These are phyloP conservation scores for Mormoops blainvillei DNA, from an alignment of 2,113 vertebrate species.

Conservation along the genomic window DNA sequence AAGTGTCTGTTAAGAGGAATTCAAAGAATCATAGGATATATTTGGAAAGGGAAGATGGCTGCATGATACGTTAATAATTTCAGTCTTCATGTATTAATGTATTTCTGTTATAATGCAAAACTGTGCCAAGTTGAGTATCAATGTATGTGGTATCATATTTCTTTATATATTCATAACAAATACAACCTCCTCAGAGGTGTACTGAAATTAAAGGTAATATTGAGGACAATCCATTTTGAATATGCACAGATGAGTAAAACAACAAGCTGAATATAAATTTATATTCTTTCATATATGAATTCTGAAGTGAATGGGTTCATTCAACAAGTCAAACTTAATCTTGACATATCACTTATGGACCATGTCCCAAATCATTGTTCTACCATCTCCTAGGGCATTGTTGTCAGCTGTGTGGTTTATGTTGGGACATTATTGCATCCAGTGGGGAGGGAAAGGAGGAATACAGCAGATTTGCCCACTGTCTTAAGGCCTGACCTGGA, in stretches of 20 bases:
- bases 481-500: neutral
- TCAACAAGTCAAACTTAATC: neutral
- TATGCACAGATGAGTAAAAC: neutral
- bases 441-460: neutral
- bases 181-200: neutral
- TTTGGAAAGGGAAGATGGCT: neutral
- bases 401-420: neutral
- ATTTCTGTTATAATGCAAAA: neutral
- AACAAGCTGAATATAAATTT: neutral
- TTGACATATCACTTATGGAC: neutral
- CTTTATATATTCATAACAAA: neutral
- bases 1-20: neutral
- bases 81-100: neutral
- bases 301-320: neutral
- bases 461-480: neutral
- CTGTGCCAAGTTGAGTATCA: neutral
- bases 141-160: neutral
- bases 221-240: neutral
- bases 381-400: neutral
- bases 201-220: neutral
- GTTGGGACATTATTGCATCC: neutral
- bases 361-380: neutral
- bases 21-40: neutral
- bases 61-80: neutral
- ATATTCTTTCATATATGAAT: neutral